Percentiles rank a stretch among this genome's conserved stretches.
Evolutionary conservation across 92 coral and sea anemone species (phyloP).

Genomic region (Isaurus tuberculatus): DNA sequence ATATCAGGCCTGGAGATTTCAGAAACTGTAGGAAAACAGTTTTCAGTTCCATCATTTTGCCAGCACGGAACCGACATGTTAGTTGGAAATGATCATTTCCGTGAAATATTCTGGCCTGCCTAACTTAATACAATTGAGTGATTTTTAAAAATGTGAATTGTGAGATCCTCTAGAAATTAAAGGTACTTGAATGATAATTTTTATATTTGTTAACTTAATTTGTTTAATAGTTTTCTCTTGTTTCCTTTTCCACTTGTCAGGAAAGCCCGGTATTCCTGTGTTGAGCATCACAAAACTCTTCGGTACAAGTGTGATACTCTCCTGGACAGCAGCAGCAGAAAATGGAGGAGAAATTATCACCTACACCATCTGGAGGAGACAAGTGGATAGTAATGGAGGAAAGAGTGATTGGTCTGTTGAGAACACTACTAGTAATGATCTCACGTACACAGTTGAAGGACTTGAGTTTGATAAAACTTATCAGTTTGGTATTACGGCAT

Average conservation of each 20-base stretch:
- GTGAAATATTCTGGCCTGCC: too few relatives aligned
- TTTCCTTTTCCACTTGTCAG: too few relatives aligned
- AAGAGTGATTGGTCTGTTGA: neutral
- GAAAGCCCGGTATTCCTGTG: neutral
- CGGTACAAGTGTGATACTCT: neutral
- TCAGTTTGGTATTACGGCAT: constrained; percentile 18
- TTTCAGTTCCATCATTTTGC: too few relatives aligned
- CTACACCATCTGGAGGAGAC: constrained; percentile 13
- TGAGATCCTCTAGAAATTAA: too few relatives aligned
- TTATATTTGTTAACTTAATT: neutral
- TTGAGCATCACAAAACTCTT: neutral
- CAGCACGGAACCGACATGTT: too few relatives aligned
- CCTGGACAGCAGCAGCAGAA: neutral
- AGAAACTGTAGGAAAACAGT: too few relatives aligned
- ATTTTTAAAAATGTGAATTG: too few relatives aligned
- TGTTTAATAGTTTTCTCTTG: too few relatives aligned
- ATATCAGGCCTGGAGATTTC: too few relatives aligned
- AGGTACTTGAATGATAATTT: too few relatives aligned
- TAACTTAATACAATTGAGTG: too few relatives aligned
- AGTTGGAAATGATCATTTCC: too few relatives aligned
- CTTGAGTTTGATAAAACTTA: constrained; percentile 1
- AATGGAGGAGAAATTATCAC: constrained; percentile 2
- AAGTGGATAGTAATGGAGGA: neutral
- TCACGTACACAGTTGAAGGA: neutral
- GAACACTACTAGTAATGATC: constrained; percentile 18